Percentiles rank a stretch among this genome's conserved stretches.
Conservation (phyloP, 2,888 invertebrate species). For the Drosophila infuscata region DNA sequence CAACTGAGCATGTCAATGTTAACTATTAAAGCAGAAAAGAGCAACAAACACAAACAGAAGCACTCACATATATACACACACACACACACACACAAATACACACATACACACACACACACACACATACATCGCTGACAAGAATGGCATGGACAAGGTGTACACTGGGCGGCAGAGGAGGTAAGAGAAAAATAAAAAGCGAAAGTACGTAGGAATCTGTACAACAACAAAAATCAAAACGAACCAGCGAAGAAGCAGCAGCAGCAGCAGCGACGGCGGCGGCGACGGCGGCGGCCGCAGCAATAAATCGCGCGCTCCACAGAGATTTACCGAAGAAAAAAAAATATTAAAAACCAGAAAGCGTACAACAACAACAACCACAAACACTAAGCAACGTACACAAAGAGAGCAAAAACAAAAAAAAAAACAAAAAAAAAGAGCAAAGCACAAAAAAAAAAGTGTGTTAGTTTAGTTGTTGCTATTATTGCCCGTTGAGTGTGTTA, state of each 20-base stretch:
- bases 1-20: constrained; percentile 79
- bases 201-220: constrained; percentile 72
- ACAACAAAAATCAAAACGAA: constrained; percentile 35
- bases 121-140: constrained; percentile 44
- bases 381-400: constrained; percentile 5
- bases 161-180: neutral
- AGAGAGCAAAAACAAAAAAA: constrained; percentile 12
- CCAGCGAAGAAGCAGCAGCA: constrained; percentile 38
- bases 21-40: constrained; percentile 68
- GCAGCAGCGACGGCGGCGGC: constrained; percentile 5
- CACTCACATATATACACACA: constrained; percentile 8
- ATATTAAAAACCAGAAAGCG: constrained; percentile 68
- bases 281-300: constrained; percentile 15
- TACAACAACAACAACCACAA: constrained; percentile 41
- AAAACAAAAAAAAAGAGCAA: constrained; percentile 9
- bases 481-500: constrained; percentile 58
- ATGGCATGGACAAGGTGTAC: constrained; percentile 52
- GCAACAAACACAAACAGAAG: constrained; percentile 33
- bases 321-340: constrained; percentile 57
- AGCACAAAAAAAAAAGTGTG: constrained; percentile 43
- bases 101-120: constrained; percentile 10
- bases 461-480: constrained; percentile 68
- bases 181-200: constrained; percentile 69
- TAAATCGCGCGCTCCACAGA: constrained; percentile 54
- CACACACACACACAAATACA: neutral